Percentiles rank a stretch among this genome's conserved stretches.
Conservation (phyloP, 2,888 invertebrate species). For the Desoria tigrina region DNA sequence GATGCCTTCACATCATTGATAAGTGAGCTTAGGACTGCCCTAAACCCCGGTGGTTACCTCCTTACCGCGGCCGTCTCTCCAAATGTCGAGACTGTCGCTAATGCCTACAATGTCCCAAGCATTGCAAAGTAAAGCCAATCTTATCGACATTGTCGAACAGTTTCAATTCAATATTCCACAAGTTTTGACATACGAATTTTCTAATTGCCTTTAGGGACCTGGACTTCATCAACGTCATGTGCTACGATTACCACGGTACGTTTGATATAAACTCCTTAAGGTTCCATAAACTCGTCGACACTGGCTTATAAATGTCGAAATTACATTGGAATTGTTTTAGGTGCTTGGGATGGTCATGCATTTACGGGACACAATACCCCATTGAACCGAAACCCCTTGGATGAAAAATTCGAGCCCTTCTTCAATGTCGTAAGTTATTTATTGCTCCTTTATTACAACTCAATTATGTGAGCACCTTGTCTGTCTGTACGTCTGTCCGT, state of each 20-base stretch:
- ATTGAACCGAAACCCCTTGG: slow-evolving; percentile 52
- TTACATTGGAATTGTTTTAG: background rate
- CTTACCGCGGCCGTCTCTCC: slow-evolving; percentile 47
- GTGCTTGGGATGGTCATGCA: slow-evolving; percentile 40
- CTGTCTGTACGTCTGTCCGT: too few species aligned
- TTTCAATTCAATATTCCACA: background rate
- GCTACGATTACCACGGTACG: slow-evolving; percentile 55
- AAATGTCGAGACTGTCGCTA: slow-evolving; percentile 38
- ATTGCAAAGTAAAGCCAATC: slow-evolving; percentile 23
- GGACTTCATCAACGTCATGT: slow-evolving; percentile 56
- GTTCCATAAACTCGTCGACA: background rate
- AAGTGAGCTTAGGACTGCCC: slow-evolving; percentile 31
- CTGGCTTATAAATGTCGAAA: background rate
- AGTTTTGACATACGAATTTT: too few species aligned
- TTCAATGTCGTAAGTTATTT: slow-evolving; percentile 53
- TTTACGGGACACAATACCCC: slow-evolving; percentile 55
- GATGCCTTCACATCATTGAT: slow-evolving; percentile 36
- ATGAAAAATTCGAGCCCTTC: slow-evolving; percentile 44
- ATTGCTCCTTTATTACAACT: background rate
- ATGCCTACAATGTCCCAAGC: slow-evolving; percentile 40
- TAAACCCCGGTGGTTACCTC: slow-evolving; percentile 26
- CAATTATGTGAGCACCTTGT: background rate
- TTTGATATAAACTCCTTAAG: background rate
- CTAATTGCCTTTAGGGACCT: slow-evolving; percentile 53
- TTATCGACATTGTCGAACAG: background rate